A percentile compares a stretch with the other conserved stretches of the same genome.
Conservation (phyloP, 2,888 invertebrate species). For the Macrosoma leucophasiata region DNA sequence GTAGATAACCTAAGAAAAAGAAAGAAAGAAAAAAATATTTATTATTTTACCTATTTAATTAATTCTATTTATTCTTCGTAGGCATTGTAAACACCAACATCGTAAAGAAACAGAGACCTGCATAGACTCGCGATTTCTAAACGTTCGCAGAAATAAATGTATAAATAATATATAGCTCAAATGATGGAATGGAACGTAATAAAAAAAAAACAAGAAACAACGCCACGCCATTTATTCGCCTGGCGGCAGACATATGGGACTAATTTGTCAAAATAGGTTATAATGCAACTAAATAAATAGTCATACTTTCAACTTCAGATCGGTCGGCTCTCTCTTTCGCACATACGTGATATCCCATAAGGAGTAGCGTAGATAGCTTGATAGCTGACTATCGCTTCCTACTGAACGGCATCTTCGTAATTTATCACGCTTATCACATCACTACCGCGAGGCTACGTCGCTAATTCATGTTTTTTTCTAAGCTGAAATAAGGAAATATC, state of each 20-base stretch:
- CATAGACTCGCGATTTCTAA: too few relatives aligned
- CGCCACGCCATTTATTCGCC: constrained; percentile 46
- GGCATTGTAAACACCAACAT: too few relatives aligned
- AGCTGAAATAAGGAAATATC: constrained; percentile 29
- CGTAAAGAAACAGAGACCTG: too few relatives aligned
- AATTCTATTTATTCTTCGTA: too few relatives aligned
- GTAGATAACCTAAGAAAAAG: too few relatives aligned
- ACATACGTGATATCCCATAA: constrained; percentile 9
- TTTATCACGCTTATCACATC: constrained; percentile 26
- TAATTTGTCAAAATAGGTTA: constrained; percentile 73
- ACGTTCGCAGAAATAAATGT: neutral
- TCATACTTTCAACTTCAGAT: constrained; percentile 24
- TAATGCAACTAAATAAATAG: constrained; percentile 39
- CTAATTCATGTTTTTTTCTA: constrained; percentile 56
- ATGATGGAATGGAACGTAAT: constrained; percentile 37
- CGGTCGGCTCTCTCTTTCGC: constrained; percentile 42
- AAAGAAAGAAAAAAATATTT: too few relatives aligned
- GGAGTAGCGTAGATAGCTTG: too few relatives aligned
- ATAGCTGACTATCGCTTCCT: constrained; percentile 31
- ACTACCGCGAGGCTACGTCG: constrained; percentile 64
- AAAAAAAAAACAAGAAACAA: constrained; percentile 29
- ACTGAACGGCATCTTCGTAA: constrained; percentile 35
- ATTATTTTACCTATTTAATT: too few relatives aligned
- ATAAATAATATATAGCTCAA: constrained; percentile 2
- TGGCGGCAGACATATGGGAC: constrained; percentile 61